A percentile compares a stretch with the other conserved stretches of the same genome.
phyloP scores from a whole-genome alignment of 92 coral and sea anemone genomes.

The Chrysogorgia sp. region DNA sequence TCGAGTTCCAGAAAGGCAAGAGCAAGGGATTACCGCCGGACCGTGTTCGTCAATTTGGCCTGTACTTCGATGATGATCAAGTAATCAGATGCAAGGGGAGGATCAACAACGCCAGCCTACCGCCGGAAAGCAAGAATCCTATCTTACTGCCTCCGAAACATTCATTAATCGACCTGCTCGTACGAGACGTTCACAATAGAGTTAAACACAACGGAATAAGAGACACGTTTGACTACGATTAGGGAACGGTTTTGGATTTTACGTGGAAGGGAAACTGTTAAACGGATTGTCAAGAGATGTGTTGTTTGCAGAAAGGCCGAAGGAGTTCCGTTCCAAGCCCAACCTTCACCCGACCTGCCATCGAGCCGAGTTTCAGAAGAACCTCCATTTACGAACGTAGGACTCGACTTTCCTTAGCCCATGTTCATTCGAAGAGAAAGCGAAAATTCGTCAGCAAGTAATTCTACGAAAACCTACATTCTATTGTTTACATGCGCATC shows the following conservation, averaged over 20 bases:
- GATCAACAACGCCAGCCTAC: too few relatives aligned
- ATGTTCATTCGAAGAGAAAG: too few relatives aligned
- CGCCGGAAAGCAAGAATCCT: too few relatives aligned
- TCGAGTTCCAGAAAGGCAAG: conserved; percentile 39
- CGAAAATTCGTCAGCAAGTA: too few relatives aligned
- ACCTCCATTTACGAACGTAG: conserved; percentile 53
- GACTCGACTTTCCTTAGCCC: conserved; percentile 55
- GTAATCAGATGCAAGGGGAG: conserved; percentile 28
- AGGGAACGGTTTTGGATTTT: conserved; percentile 68
- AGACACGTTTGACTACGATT: too few relatives aligned
- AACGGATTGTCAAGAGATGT: conserved; percentile 49
- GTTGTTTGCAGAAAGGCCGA: conserved; percentile 24
- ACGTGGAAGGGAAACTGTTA: conserved; percentile 63
- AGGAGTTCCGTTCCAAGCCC: conserved; percentile 40
- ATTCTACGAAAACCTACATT: too few relatives aligned
- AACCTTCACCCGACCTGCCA: conserved; percentile 41
- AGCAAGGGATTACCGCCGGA: too few relatives aligned
- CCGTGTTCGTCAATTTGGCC: too few relatives aligned
- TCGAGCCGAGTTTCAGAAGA: too few relatives aligned
- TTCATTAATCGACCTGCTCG: too few relatives aligned
- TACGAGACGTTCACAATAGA: conserved; percentile 39
- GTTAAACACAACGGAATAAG: too few relatives aligned
- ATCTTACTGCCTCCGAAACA: conserved; percentile 47
- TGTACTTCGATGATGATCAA: too few relatives aligned
- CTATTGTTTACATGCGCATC: conserved; percentile 65